A percentile compares a stretch with the other conserved stretches of the same genome.
These are phyloP conservation scores for Lasioglossum baleicum DNA, from an alignment of 1,140 invertebrate genomes.

Conservation along the genomic window DNA sequence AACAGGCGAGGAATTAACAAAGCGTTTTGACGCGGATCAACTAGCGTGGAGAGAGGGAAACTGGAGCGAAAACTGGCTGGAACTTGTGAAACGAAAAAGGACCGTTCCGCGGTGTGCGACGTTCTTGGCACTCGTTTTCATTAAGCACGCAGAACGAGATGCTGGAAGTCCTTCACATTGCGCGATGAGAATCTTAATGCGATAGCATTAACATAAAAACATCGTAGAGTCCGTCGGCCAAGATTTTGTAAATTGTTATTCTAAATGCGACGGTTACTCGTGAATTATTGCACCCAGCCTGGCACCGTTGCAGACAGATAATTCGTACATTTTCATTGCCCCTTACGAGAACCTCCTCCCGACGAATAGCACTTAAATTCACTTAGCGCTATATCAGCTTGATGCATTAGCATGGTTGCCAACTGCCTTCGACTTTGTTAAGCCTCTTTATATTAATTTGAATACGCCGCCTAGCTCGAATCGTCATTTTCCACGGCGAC, in stretches of 20 bases:
- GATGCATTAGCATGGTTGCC: constrained; percentile 36
- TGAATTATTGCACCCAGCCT: constrained; percentile 32
- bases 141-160: constrained; percentile 32
- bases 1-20: background rate
- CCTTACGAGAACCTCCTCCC: background rate
- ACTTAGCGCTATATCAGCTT: constrained; percentile 43
- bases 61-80: background rate
- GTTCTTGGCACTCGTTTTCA: constrained; percentile 25
- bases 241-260: constrained; percentile 52
- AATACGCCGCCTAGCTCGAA: constrained; percentile 3
- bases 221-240: constrained; percentile 9
- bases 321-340: constrained; percentile 37
- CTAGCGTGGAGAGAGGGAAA: too few relatives aligned
- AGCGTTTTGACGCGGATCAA: background rate
- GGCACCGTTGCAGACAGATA: constrained; percentile 13
- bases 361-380: constrained; percentile 39
- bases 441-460: constrained; percentile 37
- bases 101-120: too few relatives aligned
- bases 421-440: constrained; percentile 35
- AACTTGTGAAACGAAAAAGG: background rate
- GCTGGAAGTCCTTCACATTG: constrained; percentile 19
- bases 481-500: background rate
- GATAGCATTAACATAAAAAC: constrained; percentile 36
- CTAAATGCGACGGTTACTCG: constrained; percentile 38
- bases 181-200: constrained; percentile 39